Percentiles rank a stretch among this genome's conserved stretches.
These are phyloP conservation scores for Scaeva pyrastri DNA, from an alignment of 2,888 invertebrate genomes.

Conservation along the genomic window DNA sequence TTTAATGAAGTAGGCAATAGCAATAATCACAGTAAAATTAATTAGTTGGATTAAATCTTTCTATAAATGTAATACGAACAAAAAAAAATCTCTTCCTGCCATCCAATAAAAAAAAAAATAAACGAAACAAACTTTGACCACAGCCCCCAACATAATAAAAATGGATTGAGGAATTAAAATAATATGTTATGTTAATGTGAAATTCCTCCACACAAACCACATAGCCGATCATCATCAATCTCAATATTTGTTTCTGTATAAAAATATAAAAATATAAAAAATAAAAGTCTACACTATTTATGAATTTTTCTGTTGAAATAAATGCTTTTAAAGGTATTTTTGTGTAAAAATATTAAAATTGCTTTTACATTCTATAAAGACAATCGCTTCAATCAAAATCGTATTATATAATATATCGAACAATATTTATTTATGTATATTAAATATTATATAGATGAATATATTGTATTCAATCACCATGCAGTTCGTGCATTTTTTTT, in stretches of 20 bases:
- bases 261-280: conserved; percentile 27
- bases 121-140: conserved; percentile 19
- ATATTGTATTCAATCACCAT: conserved; percentile 72
- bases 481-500: conserved; percentile 68
- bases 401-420: conserved; percentile 37
- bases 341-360: conserved; percentile 58
- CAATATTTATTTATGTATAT: conserved; percentile 60
- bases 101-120: no score
- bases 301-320: not conserved
- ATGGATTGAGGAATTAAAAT: conserved; percentile 3
- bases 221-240: conserved; percentile 28
- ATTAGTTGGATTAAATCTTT: conserved; percentile 35
- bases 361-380: conserved; percentile 66
- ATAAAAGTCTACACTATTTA: not conserved
- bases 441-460: conserved; percentile 45
- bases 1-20: conserved; percentile 44
- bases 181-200: conserved; percentile 6
- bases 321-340: conserved; percentile 52
- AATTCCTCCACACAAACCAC: conserved; percentile 15
- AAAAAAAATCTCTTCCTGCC: conserved; percentile 8
- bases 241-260: conserved; percentile 27
- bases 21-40: conserved; percentile 27
- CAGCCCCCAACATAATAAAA: conserved; percentile 7
- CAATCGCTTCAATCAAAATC: conserved; percentile 70
- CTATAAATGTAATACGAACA: not conserved